Base-by-base conservation (phyloP, 2,113 vertebrate species). In the Notiomystis cincta region DNA sequence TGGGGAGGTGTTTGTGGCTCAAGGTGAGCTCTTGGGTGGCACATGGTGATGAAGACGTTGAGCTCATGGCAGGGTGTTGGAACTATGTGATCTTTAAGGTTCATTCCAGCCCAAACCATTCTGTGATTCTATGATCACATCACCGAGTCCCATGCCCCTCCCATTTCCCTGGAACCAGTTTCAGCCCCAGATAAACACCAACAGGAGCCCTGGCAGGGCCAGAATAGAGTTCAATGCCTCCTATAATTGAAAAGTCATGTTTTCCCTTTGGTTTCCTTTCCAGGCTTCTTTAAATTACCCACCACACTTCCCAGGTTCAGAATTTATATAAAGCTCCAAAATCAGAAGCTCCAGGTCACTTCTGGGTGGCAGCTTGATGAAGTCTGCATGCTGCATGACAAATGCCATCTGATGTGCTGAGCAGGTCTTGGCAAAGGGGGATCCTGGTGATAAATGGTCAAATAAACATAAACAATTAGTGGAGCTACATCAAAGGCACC, bases 401-500 rank as follows among this genome's bases (percentile, higher is more conserved):
- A 89, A 84, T 57, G 56, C 64, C 90, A 92, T 88, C 89, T 37
- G 40, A 91, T 45, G 80, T n/a, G 56, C 77, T 67, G 67, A 89
- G 76, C 47, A 73, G 57, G 57, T 65, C 95, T 69, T 91, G 90
- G 86, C 92, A 71, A 64, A 82, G 71, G 48, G 84, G 30, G 8
- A 85, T 72, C 75, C 67, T 60, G 33, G 51, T 77, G 84, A 95
- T 66, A 91, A 93, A 95, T 38, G 53, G 70, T 48, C 77, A 97
- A 89, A 96, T 77, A 80, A 94, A 90, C 50, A 61, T 17, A 81
- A 89, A 82, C 44, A 79, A 80, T 85, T 69, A 89, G 45, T 25
- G 51, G 35, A 91, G 73, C 23, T 48, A 22, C 30, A 37, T 4
- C 4, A 50, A 84, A 92, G 87, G 45, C 65, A 60, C 62, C 18